A percentile compares a stretch with the other conserved stretches of the same genome.
phyloP scores from a whole-genome alignment of 92 coral and sea anemone species.

The Chrysogorgia sp. region DNA sequence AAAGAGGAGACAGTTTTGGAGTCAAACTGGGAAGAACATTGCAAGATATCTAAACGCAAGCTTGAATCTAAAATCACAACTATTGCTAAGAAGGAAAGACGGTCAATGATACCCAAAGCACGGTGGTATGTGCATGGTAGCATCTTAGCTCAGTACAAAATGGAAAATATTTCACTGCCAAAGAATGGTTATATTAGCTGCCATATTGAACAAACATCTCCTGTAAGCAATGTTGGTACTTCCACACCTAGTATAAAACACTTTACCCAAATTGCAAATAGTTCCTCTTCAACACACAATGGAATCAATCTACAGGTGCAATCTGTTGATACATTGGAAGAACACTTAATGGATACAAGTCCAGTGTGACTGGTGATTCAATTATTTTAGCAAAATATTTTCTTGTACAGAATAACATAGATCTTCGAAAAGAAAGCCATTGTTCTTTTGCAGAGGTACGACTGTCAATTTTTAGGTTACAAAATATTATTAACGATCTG shows the following conservation, averaged over 20 bases:
- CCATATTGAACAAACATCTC: conserved; percentile 33
- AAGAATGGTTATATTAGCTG: conserved; percentile 9
- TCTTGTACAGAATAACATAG: background rate
- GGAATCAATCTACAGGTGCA: background rate
- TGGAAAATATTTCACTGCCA: conserved; percentile 42
- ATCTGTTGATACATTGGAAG: background rate
- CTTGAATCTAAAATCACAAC: conserved; percentile 76
- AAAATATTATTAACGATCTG: too few species aligned
- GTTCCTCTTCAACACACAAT: conserved; percentile 22
- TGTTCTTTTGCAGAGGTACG: background rate
- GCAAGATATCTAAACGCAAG: conserved; percentile 89
- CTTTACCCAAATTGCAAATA: conserved; percentile 21
- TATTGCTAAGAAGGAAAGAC: conserved; percentile 85
- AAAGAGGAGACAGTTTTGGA: conserved; percentile 51
- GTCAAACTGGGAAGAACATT: conserved; percentile 65
- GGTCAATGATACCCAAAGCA: conserved; percentile 54
- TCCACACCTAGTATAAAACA: conserved; percentile 42
- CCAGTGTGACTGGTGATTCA: background rate
- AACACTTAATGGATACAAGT: background rate
- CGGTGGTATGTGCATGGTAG: conserved; percentile 89
- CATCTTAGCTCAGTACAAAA: conserved; percentile 60
- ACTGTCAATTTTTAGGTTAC: background rate
- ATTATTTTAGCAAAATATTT: background rate
- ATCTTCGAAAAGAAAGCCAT: background rate
- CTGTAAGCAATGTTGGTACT: background rate